Evolutionary conservation across 2,113 vertebrate species (phyloP).

Genomic region (Athene noctua): DNA sequence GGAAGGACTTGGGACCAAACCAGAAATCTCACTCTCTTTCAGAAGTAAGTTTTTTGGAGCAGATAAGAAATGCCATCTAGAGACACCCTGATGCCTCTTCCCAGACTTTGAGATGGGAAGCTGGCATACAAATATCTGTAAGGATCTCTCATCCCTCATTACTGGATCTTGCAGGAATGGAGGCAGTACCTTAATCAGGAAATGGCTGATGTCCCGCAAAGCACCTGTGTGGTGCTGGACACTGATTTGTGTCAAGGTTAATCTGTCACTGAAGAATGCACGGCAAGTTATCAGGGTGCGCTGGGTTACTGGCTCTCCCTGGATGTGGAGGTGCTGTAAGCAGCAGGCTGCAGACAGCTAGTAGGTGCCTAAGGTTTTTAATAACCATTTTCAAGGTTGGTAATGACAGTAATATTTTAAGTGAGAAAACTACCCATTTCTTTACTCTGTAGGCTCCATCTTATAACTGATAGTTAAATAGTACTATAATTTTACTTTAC

Average conservation of each 20-base stretch:
- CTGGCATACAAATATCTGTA: neutral
- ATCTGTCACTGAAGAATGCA: neutral
- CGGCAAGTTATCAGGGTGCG: neutral
- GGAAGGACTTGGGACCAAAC: neutral
- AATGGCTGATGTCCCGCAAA: neutral
- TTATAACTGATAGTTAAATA: constrained; percentile 3
- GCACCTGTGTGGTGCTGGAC: neutral
- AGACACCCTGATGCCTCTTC: neutral
- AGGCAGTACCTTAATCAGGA: neutral
- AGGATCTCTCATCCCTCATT: neutral
- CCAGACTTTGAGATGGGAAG: neutral
- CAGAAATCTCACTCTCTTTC: neutral
- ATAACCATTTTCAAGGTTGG: neutral
- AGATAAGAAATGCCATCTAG: neutral
- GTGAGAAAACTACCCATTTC: neutral
- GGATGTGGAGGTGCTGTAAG: neutral
- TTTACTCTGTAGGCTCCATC: neutral
- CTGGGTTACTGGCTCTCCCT: neutral
- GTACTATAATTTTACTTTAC: neutral
- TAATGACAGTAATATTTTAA: constrained; percentile 4
- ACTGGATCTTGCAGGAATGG: neutral
- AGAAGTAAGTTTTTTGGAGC: neutral
- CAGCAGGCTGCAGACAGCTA: neutral
- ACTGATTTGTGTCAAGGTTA: neutral
- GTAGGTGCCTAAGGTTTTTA: neutral